phyloP scores from a whole-genome alignment of 2,797 vertebrate genomes.

The Momotus momota region DNA sequence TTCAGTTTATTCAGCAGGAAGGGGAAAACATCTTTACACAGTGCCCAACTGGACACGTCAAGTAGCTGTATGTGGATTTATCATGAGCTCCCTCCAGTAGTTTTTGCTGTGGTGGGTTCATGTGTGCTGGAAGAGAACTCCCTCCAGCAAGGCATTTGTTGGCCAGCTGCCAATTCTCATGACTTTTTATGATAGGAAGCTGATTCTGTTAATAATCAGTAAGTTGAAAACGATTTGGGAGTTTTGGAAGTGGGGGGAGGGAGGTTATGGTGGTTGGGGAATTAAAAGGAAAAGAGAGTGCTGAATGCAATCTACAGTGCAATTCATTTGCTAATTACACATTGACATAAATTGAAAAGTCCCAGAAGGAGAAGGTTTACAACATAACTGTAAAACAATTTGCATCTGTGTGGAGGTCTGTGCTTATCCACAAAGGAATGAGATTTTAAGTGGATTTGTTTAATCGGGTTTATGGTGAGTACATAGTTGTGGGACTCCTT shows the following conservation, averaged over 20 bases:
- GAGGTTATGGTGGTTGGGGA: neutral
- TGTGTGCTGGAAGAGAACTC: neutral
- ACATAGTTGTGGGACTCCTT: conserved; percentile 3
- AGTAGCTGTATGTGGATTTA: neutral
- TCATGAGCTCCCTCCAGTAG: accelerated
- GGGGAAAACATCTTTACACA: neutral
- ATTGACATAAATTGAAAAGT: conserved; percentile 59
- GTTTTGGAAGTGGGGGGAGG: neutral
- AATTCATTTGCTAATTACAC: conserved; percentile 69
- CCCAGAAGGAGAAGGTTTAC: conserved; percentile 51
- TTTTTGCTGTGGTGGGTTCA: neutral
- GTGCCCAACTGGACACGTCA: neutral
- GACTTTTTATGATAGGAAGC: neutral
- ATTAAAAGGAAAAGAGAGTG: neutral
- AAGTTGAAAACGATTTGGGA: neutral
- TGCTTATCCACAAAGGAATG: conserved; percentile 68
- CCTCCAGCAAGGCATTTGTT: neutral
- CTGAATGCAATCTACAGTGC: conserved; percentile 36
- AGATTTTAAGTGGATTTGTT: conserved; percentile 68
- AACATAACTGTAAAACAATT: conserved; percentile 61
- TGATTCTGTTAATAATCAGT: neutral
- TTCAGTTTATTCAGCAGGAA: neutral
- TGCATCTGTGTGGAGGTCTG: conserved; percentile 64
- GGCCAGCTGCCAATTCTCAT: neutral
- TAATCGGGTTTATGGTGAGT: conserved; percentile 41